A percentile compares a stretch with the other conserved stretches of the same genome.
Evolutionary conservation across 2,113 vertebrate genomes (phyloP).

Genomic region (Mesembrinibis cayennensis): DNA sequence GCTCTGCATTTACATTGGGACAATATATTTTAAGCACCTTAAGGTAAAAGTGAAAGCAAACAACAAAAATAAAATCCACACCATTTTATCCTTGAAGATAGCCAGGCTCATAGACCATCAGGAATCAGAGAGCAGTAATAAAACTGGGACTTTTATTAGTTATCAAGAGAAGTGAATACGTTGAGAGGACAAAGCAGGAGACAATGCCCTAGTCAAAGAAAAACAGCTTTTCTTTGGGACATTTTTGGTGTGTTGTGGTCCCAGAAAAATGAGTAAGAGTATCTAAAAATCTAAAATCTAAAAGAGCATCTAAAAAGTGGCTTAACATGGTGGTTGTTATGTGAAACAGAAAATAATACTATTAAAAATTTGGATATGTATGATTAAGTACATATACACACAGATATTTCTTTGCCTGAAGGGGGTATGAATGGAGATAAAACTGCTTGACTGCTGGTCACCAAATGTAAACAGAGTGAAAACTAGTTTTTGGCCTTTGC

Average conservation of each 20-base stretch:
- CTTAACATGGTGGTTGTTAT: not conserved
- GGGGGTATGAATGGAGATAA: not conserved
- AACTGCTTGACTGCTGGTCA: not conserved
- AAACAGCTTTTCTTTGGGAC: not conserved
- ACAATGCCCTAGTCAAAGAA: not conserved
- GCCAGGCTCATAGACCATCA: not conserved
- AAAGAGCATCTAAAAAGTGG: not conserved
- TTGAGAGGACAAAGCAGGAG: not conserved
- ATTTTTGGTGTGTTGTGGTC: not conserved
- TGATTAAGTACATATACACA: not conserved
- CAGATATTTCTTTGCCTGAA: not conserved
- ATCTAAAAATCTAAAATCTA: not conserved
- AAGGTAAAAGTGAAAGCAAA: not conserved
- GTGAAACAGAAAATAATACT: not conserved
- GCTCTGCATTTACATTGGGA: not conserved
- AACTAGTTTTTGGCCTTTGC: not conserved
- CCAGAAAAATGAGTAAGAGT: not conserved
- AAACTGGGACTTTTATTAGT: not conserved
- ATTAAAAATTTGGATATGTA: not conserved
- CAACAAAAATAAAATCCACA: not conserved
- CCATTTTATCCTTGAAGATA: not conserved
- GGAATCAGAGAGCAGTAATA: not conserved
- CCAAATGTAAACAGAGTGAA: not conserved
- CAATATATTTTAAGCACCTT: not conserved
- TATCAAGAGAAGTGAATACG: not conserved